Conservation (phyloP, 1,140 invertebrate genomes). For the Drosophila erecta region DNA sequence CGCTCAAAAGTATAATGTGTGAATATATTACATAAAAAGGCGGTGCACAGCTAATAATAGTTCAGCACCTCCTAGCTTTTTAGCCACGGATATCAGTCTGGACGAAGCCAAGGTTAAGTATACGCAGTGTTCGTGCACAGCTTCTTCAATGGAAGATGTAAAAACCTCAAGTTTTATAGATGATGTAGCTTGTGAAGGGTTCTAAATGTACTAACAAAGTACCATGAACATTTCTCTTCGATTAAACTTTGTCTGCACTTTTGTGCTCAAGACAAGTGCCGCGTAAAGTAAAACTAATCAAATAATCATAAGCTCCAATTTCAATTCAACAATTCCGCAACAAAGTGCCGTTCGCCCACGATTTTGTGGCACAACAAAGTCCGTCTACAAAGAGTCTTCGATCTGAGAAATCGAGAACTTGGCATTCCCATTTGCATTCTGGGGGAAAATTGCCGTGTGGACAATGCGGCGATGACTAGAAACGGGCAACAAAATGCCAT, state of each 20-base stretch:
- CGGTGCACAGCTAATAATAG: too few relatives aligned
- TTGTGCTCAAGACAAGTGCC: neutral
- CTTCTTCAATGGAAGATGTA: too few relatives aligned
- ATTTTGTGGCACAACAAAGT: constrained; percentile 37
- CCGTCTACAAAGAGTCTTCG: constrained; percentile 5
- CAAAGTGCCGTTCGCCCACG: constrained; percentile 22
- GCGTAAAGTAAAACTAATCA: constrained; percentile 20
- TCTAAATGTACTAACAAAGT: neutral
- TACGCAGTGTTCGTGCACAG: constrained; percentile 24
- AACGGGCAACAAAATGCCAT: constrained; percentile 45
- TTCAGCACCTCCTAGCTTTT: neutral
- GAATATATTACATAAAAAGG: neutral
- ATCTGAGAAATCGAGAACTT: constrained; percentile 3
- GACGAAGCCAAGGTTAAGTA: constrained; percentile 1
- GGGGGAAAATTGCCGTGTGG: constrained; percentile 32
- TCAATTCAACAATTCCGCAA: constrained; percentile 30
- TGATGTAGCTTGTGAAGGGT: too few relatives aligned
- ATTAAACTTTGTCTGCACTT: constrained; percentile 10
- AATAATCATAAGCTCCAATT: constrained; percentile 28
- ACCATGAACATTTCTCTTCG: neutral
- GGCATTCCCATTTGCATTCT: constrained; percentile 35
- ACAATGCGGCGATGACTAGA: constrained; percentile 37
- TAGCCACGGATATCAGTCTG: too few relatives aligned
- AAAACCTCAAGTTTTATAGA: too few relatives aligned
- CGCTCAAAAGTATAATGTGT: neutral